Conservation (phyloP, 2,888 invertebrate species). For the Phyllotreta striolata region DNA sequence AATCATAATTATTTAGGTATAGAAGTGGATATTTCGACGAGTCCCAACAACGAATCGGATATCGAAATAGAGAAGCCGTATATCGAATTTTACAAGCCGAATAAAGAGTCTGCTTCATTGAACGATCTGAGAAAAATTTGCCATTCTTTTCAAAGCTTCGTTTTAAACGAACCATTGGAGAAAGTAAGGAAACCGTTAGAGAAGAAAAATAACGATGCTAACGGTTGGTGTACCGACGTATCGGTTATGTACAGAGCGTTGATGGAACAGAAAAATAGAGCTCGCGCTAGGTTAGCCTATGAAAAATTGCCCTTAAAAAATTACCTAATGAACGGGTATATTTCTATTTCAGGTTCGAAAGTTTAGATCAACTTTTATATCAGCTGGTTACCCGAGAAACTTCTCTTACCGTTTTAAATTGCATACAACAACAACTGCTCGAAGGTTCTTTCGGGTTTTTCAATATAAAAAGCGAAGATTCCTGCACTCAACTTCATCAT, state of each 20-base stretch:
- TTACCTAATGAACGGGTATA: constrained; percentile 26
- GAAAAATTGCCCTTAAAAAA: constrained; percentile 33
- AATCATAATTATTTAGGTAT: constrained; percentile 35
- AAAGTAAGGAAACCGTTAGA: constrained; percentile 43
- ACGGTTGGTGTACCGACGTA: constrained; percentile 58
- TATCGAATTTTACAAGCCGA: constrained; percentile 55
- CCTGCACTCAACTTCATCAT: constrained; percentile 62
- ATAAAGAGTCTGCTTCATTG: constrained; percentile 43
- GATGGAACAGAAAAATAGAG: constrained; percentile 55
- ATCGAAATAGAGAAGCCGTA: constrained; percentile 53
- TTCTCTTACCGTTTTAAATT: constrained; percentile 55
- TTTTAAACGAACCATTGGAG: constrained; percentile 56
- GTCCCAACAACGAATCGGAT: constrained; percentile 51
- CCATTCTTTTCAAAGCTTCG: constrained; percentile 53
- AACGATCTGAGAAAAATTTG: constrained; percentile 52
- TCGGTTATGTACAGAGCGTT: constrained; percentile 53
- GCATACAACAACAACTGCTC: constrained; percentile 64
- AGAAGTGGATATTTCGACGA: constrained; percentile 46
- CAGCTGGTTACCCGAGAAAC: constrained; percentile 52
- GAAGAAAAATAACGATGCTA: constrained; percentile 44
- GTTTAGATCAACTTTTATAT: constrained; percentile 57
- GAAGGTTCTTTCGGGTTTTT: constrained; percentile 65
- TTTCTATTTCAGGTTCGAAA: constrained; percentile 37
- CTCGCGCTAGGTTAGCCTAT: constrained; percentile 46
- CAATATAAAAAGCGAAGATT: constrained; percentile 56